Percentiles rank a stretch among this genome's conserved stretches.
These are phyloP conservation scores for Stomatorhinus ivindoensis DNA, from an alignment of 2,113 vertebrate species.

Conservation along the genomic window DNA sequence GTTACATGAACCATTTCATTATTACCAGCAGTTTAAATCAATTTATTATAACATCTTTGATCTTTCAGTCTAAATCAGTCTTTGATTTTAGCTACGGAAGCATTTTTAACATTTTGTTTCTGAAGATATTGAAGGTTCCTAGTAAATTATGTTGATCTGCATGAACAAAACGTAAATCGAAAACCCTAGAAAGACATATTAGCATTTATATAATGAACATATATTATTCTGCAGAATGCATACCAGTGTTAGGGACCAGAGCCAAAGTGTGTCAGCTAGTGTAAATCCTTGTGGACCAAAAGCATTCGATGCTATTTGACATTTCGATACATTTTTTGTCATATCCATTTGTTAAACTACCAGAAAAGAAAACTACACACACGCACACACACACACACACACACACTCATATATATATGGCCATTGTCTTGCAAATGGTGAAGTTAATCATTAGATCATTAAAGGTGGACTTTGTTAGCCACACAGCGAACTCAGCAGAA, in stretches of 20 bases:
- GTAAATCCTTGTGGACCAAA: background rate
- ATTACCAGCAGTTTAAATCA: background rate
- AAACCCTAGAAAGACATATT: background rate
- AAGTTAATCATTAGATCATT: background rate
- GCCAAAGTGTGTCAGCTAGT: background rate
- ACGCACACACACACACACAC: too few species aligned
- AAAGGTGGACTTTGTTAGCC: background rate
- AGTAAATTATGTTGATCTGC: background rate
- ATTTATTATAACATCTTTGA: conserved; percentile 10
- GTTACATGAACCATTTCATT: background rate
- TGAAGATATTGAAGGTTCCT: background rate
- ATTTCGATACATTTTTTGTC: background rate
- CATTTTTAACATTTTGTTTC: background rate
- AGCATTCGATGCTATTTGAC: background rate
- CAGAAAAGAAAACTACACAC: background rate
- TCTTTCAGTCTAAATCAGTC: background rate
- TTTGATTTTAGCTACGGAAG: background rate
- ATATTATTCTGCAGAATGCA: background rate
- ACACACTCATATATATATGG: background rate
- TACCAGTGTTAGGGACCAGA: background rate
- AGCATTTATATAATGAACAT: background rate
- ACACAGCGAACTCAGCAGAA: background rate
- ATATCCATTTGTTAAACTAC: background rate
- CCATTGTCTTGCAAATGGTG: background rate
- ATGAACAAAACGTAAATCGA: background rate